Base-by-base conservation (phyloP, 2,888 invertebrate species). In the Lasioglossum calceatum region DNA sequence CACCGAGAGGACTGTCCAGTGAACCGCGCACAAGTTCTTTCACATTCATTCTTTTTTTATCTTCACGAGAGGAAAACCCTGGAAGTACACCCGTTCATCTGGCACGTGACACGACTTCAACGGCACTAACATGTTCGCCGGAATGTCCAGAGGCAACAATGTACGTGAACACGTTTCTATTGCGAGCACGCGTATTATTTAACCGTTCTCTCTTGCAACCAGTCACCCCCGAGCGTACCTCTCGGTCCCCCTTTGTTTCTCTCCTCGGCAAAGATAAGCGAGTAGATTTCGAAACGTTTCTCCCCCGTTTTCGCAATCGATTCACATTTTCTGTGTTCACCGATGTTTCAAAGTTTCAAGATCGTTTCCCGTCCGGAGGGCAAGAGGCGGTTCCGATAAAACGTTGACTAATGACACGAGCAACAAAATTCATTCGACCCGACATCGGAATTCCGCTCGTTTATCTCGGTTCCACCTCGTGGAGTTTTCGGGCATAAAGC, bases 121-220 rank as follows among this genome's bases (percentile, higher is more conserved):
- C 91, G 91, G 90, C 85, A 88, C 87, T 89, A 91, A 87, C 92
- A 93, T 94, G 93, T 90, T 89, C 90, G 81, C 91, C 92, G 93
- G 93, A 93, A 93, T 94, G 92, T 92, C 91, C 91, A 92, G 91
- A 89, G 90, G 92, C 90, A 92, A 93, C 86, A 91, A 95, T 95
- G 95, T 95, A 94, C 77, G 95, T 95, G 87, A 85, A 76, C 81
- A 78, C 79, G 79, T 81, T 86, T 84, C 77, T 86, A 84, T 85
- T 79, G 58, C 79, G 76, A 79, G 75, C 73, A 54, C 54, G 67
- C 36, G 75, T 42, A 78, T 82, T 75, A 23, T 64, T 50, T 64
- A 12, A 36, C 19, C 23, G 61, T 58, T 32, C 44, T 36, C 47
- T 36, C 47, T 19, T 19, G 19, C 32, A 23, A 50, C 32, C 70